phyloP scores from a whole-genome alignment of 2,888 invertebrate genomes.

The Microchrysa polita region DNA sequence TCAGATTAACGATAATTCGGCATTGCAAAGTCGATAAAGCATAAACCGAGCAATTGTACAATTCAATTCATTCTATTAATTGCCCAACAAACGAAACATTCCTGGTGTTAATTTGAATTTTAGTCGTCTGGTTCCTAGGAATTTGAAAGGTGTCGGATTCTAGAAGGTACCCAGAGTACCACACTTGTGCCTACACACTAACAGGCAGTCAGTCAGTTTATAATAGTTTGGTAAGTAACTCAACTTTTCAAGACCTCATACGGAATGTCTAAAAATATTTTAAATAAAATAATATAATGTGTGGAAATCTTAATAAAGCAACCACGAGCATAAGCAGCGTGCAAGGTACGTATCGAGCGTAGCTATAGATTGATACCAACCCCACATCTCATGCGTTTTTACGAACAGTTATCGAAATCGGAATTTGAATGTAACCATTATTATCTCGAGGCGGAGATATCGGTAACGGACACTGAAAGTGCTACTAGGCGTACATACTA shows the following conservation, averaged over 20 bases:
- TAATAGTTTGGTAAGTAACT: too few species aligned
- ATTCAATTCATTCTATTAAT: not conserved
- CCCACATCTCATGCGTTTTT: not conserved
- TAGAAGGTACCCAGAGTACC: not conserved
- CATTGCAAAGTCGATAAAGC: not conserved
- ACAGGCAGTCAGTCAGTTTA: not conserved
- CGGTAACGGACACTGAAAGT: not conserved
- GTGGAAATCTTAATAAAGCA: not conserved
- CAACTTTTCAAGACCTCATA: not conserved
- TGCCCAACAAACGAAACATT: constrained; percentile 9
- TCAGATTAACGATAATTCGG: constrained; percentile 4
- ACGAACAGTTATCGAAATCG: constrained; percentile 4
- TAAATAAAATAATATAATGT: constrained; percentile 7
- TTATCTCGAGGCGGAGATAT: constrained; percentile 9
- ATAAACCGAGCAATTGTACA: not conserved
- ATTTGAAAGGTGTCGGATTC: constrained; percentile 33
- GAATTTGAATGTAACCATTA: constrained; percentile 12
- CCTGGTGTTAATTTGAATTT: constrained; percentile 31
- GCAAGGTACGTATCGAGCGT: too few species aligned
- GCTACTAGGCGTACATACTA: not conserved
- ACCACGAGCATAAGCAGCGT: not conserved
- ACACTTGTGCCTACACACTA: not conserved
- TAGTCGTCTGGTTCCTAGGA: constrained; percentile 28
- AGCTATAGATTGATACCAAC: not conserved
- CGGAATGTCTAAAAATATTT: not conserved